Percentiles rank a stretch among this genome's conserved stretches.
Conservation (phyloP, 2,113 vertebrate species). For the Ageneiosus marmoratus region DNA sequence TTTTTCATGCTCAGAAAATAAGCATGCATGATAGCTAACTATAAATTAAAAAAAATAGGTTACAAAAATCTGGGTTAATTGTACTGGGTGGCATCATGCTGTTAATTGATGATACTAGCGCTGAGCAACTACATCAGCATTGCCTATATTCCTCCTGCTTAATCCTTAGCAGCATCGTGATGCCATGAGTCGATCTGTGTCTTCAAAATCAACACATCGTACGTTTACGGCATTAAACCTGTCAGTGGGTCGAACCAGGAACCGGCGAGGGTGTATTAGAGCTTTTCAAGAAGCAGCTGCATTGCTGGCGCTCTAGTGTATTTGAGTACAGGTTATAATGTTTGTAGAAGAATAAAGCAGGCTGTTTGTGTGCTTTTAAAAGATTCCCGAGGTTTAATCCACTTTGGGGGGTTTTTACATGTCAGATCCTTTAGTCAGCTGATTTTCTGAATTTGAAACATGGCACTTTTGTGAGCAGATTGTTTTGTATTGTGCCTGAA, state of each 20-base stretch:
- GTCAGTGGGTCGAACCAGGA: neutral
- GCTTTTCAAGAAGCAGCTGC: neutral
- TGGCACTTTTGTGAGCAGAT: neutral
- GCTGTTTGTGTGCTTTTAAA: neutral
- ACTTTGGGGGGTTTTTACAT: slow-evolving; percentile 10
- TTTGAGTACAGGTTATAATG: neutral
- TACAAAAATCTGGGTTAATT: no score
- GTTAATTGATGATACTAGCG: no score
- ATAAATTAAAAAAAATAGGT: no score
- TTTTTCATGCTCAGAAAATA: no score
- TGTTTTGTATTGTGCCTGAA: neutral
- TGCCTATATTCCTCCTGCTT: no score
- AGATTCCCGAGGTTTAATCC: neutral
- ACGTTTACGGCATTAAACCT: no score
- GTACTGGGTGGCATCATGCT: no score
- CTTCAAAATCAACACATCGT: no score
- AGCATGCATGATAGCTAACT: no score
- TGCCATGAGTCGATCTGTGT: no score
- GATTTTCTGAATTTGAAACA: neutral
- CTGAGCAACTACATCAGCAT: no score
- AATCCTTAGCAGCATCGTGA: no score
- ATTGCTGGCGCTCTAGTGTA: neutral
- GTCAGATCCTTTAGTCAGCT: neutral
- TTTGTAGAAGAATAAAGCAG: slow-evolving; percentile 15
- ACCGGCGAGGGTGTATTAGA: neutral